Conservation (phyloP, 1,140 invertebrate species). For the Melanaphis sacchari region DNA sequence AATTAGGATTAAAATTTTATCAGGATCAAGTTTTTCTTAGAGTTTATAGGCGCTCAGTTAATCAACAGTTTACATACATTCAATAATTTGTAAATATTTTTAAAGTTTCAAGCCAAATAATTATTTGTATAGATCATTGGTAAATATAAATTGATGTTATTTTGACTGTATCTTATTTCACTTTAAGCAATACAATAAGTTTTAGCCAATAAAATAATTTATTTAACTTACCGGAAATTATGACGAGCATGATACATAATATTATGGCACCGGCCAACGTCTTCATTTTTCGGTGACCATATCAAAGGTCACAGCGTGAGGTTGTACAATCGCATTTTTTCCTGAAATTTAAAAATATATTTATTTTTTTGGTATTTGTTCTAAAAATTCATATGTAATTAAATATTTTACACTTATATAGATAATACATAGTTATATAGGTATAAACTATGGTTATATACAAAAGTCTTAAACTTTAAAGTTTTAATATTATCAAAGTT, state of each 20-base stretch:
- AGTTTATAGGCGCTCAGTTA: too few relatives aligned
- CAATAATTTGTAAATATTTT: too few relatives aligned
- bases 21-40: too few relatives aligned
- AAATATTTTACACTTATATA: neutral
- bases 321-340: neutral
- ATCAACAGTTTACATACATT: too few relatives aligned
- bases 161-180: neutral
- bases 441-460: neutral
- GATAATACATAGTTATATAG: neutral
- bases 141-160: neutral
- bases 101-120: too few relatives aligned
- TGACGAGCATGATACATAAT: slow-evolving; percentile 49
- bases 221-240: slow-evolving; percentile 37
- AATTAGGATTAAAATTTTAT: too few relatives aligned
- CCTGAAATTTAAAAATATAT: slow-evolving; percentile 21
- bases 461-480: neutral
- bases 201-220: neutral
- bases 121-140: neutral
- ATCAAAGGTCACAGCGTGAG: slow-evolving; percentile 53
- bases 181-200: neutral
- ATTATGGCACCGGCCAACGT: slow-evolving; percentile 46
- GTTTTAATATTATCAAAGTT: neutral
- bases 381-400: neutral
- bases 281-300: slow-evolving; percentile 57
- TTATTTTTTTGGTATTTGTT: neutral